Conservation (phyloP, 2,888 invertebrate genomes). For the Drosophila mayaguana region DNA sequence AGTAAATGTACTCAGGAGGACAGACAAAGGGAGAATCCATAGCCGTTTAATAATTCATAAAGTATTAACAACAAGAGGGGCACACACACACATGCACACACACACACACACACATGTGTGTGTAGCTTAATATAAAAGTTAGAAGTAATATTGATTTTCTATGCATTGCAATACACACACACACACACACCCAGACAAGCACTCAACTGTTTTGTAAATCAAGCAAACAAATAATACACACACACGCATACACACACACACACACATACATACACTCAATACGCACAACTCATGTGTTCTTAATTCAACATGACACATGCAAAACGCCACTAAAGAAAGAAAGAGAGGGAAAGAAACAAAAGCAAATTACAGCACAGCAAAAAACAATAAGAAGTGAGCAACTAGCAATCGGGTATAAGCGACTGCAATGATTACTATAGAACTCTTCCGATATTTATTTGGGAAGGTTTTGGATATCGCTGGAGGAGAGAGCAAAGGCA, state of each 20-base stretch:
- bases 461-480: no score
- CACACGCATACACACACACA: background rate
- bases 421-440: background rate
- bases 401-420: background rate
- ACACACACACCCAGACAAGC: conserved; percentile 8
- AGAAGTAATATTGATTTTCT: conserved; percentile 70
- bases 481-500: no score
- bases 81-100: conserved; percentile 3
- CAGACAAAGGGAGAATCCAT: conserved; percentile 37
- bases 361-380: conserved; percentile 15
- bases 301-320: conserved; percentile 64
- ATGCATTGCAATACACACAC: conserved; percentile 43
- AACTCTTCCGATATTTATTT: no score
- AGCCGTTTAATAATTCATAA: conserved; percentile 57
- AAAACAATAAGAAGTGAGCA: background rate
- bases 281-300: conserved; percentile 33
- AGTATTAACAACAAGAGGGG: conserved; percentile 28
- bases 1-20: conserved; percentile 41
- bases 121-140: conserved; percentile 20
- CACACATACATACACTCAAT: background rate
- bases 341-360: conserved; percentile 1
- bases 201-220: conserved; percentile 40
- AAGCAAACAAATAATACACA: conserved; percentile 36
- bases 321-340: conserved; percentile 40
- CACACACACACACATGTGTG: conserved; percentile 3